Evolutionary conservation across 2,888 invertebrate genomes (phyloP).

Genomic region (Glaucopsyche alexis): DNA sequence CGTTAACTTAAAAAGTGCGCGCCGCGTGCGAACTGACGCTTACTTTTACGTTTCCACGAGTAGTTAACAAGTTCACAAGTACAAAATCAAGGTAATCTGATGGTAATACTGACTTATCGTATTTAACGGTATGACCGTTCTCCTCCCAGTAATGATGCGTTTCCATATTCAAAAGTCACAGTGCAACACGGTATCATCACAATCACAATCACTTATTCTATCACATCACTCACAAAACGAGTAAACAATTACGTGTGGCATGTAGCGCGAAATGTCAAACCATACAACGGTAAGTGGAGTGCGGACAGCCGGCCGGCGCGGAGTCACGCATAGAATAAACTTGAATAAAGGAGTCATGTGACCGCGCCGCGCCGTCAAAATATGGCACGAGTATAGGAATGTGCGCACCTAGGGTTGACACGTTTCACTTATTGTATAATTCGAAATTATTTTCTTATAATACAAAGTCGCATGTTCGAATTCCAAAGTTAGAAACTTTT

Average conservation of each 20-base stretch:
- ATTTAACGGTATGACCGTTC: slow-evolving; percentile 67
- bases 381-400: slow-evolving; percentile 57
- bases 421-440: background rate
- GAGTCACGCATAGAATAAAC: slow-evolving; percentile 32
- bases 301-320: slow-evolving; percentile 52
- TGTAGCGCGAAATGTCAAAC: slow-evolving; percentile 24
- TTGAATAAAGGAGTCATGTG: slow-evolving; percentile 54
- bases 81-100: background rate
- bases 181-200: slow-evolving; percentile 50
- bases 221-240: slow-evolving; percentile 47
- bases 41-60: background rate
- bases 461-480: too few relatives aligned
- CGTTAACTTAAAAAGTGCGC: too few relatives aligned
- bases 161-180: slow-evolving; percentile 69
- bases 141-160: slow-evolving; percentile 72
- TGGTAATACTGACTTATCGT: slow-evolving; percentile 63
- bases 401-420: slow-evolving; percentile 45
- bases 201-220: slow-evolving; percentile 49
- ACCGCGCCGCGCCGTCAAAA: slow-evolving; percentile 55
- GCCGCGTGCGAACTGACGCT: too few relatives aligned
- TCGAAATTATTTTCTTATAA: too few relatives aligned
- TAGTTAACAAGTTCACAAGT: background rate
- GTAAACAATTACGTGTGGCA: background rate
- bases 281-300: too few relatives aligned
- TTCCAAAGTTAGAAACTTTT: too few relatives aligned